phyloP scores from a whole-genome alignment of 2,113 vertebrate species.

The Felis catus region F.catus_Fca126_mat1.0 CM031419.1:13960001-13960500 shows the following conservation, averaged over 20 bases:
- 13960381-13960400: rapidly evolving
- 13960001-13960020: conserved; percentile 92
- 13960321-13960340: rapidly evolving
- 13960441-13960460: conserved; percentile 96
- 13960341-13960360: background rate
- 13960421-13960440: conserved; percentile 95
- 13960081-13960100: conserved; percentile 89
- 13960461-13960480: conserved; percentile 96
- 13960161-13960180: background rate
- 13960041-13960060: conserved; percentile 94
- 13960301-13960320: background rate
- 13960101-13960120: background rate
- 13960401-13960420: conserved; percentile 80
- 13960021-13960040: conserved; percentile 94
- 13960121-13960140: background rate
- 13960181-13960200: background rate
- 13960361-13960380: too few relatives aligned
- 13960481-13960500: conserved; percentile 94
- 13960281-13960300: background rate
- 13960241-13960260: background rate
- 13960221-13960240: background rate
- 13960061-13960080: conserved; percentile 97
- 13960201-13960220: background rate
- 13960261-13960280: background rate
- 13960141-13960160: background rate